Percentiles rank a stretch among this genome's conserved stretches.
Conservation (phyloP, 1,140 invertebrate genomes). For the Glossosoma conforme region DNA sequence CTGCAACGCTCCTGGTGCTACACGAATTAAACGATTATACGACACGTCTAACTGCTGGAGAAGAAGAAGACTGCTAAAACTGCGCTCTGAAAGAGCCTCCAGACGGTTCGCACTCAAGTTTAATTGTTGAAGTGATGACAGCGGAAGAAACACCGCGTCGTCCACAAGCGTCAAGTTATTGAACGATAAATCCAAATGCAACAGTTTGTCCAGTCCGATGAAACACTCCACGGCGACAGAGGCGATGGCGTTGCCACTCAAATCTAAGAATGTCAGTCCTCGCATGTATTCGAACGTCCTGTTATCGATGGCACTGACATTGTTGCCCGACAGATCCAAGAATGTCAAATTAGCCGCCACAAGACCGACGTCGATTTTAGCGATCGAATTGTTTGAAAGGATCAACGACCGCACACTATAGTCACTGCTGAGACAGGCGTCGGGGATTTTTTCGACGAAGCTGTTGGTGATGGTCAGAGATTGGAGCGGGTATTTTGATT, state of each 20-base stretch:
- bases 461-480: constrained; percentile 24
- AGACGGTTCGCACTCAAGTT: constrained; percentile 68
- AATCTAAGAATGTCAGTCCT: constrained; percentile 36
- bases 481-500: not conserved
- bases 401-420: constrained; percentile 39
- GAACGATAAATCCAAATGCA: constrained; percentile 57
- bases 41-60: constrained; percentile 78
- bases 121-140: constrained; percentile 61
- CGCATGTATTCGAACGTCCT: constrained; percentile 40
- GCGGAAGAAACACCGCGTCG: constrained; percentile 51
- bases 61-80: constrained; percentile 59
- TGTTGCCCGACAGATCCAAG: constrained; percentile 47
- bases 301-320: constrained; percentile 32
- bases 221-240: constrained; percentile 46
- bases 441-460: constrained; percentile 17
- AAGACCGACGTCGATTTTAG: constrained; percentile 36
- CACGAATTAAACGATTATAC: constrained; percentile 64
- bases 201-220: constrained; percentile 46
- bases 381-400: constrained; percentile 41
- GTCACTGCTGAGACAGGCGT: constrained; percentile 33
- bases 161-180: constrained; percentile 55
- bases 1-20: constrained; percentile 68
- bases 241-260: constrained; percentile 41
- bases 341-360: constrained; percentile 37
- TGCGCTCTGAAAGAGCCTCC: constrained; percentile 49